Evolutionary conservation across 2,888 invertebrate genomes (phyloP), one percentile per base, ranked within the genome.

Genomic region (Microctonus aethiopoides): DNA sequence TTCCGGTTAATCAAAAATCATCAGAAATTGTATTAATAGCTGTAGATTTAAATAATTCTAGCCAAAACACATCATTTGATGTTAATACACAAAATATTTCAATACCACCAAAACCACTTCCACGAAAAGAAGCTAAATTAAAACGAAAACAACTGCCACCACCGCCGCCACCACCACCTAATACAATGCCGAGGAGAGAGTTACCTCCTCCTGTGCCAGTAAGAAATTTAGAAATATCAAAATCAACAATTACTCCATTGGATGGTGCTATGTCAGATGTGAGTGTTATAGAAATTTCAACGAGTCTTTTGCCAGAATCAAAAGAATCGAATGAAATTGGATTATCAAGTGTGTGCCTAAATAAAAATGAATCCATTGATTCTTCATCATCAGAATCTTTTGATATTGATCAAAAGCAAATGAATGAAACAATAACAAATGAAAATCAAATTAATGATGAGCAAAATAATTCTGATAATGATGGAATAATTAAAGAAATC

Each of bases 71-170:
- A 60, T 60, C n/a, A 16, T 6, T 22, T 20, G 56, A 70, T 9
- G 4, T 16, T 29, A 54, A 57, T 29, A 34, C 54, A 11, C 67
- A 74, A 36, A 20, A 56, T 34, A 63, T 71, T 2, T 84, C 86
- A 24, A 71, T 86, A 7, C 87, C 87, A 1, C 87, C 87, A 0
- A 87, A 86, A 72, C 87, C 87, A 0, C 73, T 83, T 63, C 87
- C 87, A 1, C 76, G 87, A 29, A 86, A 84, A 68, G 87, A 87
- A 26, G 70, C 81, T 0, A 84, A 81, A 68, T 68, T 78, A 3
- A 83, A 81, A 20, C 71, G 84, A 63, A 87, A 87, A 71, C 79
- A 87, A 61, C 85, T 86, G 7, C 87, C 87, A 0, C 87, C 87
- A 0, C 87, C 87, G 0, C 87, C 87, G 0, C 86, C 87, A 3